Evolutionary conservation across 2,888 invertebrate species (phyloP), one percentile per base, ranked within the genome.

Genomic region (Lamproptera curius): DNA sequence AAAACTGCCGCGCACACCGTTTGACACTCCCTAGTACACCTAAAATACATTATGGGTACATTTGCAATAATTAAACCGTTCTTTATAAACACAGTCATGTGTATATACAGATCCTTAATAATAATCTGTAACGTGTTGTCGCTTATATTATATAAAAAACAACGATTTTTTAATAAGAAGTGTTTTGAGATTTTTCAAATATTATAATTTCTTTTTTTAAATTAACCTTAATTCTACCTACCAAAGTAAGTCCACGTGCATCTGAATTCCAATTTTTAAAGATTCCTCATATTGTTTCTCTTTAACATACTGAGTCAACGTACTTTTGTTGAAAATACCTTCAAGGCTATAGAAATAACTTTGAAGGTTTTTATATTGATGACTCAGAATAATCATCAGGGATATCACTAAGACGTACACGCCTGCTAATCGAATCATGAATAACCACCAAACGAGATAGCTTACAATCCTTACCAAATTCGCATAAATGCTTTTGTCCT

Each of bases 241-340:
- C 81, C 63, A 56, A 26, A 76, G 53, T 0, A 74, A 76, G 15
- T 70, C 62, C 0, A 62, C 54, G 53, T 79, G 80, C 11, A 75
- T 36, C 44, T 66, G 58, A 13, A 80, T 69, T 2, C 81, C 80
- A 46, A 64, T 43, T 60, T 65, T 73, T 5, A 79, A 52, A 0
- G 59, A 59, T 0, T 62, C 37, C 36, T 71, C 73, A 50, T 72
- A 81, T 17, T 58, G 54, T 1, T 33, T 11, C 51, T 78, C 76
- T 16, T 65, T 76, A 17, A 67, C 60, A 0, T 23, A 20, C n/a
- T 72, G 73, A 15, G 48, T 53, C n/a, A 61, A 36, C 28, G 59
- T 45, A 0, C 56, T 28, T 10, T 53, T 48, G 1, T 56, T 20
- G 44, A 78, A 79, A 35, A 78, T 70, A 0, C 57, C 35, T 2